Percentiles rank a stretch among this genome's conserved stretches.
Evolutionary conservation across 2,888 invertebrate species (phyloP).

Genomic region (Agonopterix alstromeriana): DNA sequence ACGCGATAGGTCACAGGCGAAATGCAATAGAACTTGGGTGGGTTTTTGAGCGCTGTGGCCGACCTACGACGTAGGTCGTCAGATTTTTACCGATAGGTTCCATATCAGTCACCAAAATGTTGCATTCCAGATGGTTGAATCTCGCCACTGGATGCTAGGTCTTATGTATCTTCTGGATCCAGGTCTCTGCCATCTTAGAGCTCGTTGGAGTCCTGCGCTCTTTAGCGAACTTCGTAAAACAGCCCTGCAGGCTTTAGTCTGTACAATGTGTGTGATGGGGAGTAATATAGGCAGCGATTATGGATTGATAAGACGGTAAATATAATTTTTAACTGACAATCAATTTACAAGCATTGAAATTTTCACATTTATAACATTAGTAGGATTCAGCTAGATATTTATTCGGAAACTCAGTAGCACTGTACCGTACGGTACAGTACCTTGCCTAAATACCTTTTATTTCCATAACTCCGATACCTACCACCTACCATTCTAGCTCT

Average conservation of each 20-base stretch:
- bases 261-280: conserved; percentile 29
- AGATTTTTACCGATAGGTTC: not conserved
- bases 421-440: too few relatives aligned
- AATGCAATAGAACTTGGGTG: too few relatives aligned
- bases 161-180: conserved; percentile 59
- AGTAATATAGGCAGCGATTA: conserved; percentile 28
- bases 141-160: conserved; percentile 48
- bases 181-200: conserved; percentile 35
- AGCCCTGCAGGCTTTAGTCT: conserved; percentile 49
- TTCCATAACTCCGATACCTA: too few relatives aligned
- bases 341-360: too few relatives aligned
- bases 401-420: too few relatives aligned
- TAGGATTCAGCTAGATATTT: too few relatives aligned
- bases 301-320: conserved; percentile 48
- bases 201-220: conserved; percentile 42
- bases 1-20: too few relatives aligned
- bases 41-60: too few relatives aligned
- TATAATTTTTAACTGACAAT: not conserved
- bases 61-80: too few relatives aligned
- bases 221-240: conserved; percentile 48
- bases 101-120: not conserved
- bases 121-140: conserved; percentile 39
- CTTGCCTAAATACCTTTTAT: too few relatives aligned
- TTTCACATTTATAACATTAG: too few relatives aligned
- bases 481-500: too few relatives aligned